Conservation (phyloP, 1,140 invertebrate genomes). For the Oryctes rhinoceros region DNA sequence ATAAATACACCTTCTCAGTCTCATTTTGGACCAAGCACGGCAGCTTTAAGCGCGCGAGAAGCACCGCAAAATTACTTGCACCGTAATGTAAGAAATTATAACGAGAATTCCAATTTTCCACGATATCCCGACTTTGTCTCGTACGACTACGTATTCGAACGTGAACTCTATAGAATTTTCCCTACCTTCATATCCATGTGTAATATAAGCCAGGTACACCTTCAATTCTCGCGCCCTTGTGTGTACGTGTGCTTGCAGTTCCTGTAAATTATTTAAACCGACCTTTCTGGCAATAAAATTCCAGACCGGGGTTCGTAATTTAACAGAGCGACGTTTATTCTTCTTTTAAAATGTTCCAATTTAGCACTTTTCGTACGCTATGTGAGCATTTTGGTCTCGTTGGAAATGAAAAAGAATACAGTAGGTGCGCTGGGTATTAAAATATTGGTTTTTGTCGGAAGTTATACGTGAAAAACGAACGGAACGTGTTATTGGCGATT, state of each 20-base stretch:
- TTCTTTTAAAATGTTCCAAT: background rate
- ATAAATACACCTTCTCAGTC: no score
- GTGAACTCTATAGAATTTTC: no score
- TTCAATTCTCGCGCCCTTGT: background rate
- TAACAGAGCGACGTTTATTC: background rate
- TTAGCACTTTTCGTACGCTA: background rate
- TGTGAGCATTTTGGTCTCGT: background rate
- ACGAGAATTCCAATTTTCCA: no score
- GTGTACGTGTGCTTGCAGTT: background rate
- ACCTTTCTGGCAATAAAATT: constrained; percentile 9
- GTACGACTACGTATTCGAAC: no score
- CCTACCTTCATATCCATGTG: no score
- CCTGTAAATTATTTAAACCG: constrained; percentile 3
- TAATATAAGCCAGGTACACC: no score
- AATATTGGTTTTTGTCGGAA: background rate
- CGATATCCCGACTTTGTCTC: no score
- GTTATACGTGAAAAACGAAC: background rate
- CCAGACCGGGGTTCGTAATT: background rate
- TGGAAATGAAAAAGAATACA: background rate
- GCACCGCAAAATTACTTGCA: no score
- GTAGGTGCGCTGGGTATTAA: background rate
- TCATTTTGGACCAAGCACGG: no score
- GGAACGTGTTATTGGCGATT: background rate
- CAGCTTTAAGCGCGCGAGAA: no score
- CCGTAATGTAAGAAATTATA: no score